Evolutionary conservation across 1,140 invertebrate species (phyloP).

Genomic region (Nephila pilipes): DNA sequence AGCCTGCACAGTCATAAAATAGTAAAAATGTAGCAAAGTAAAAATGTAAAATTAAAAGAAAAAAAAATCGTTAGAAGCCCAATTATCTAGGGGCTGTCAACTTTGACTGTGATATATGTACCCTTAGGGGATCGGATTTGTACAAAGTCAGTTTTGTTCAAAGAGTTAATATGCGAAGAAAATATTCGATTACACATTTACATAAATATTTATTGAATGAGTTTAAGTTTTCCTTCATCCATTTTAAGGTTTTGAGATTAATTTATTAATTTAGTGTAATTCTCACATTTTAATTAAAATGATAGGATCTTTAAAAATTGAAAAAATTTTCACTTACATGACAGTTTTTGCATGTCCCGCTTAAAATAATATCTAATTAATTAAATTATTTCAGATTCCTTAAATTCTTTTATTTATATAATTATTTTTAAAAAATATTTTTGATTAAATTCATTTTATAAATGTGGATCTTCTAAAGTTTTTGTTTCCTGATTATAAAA

Average conservation of each 20-base stretch:
- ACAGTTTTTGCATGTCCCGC: too few species aligned
- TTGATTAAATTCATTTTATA: too few species aligned
- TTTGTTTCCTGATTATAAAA: too few species aligned
- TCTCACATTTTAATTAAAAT: not conserved
- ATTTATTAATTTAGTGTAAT: not conserved
- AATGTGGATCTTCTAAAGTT: too few species aligned
- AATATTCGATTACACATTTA: not conserved
- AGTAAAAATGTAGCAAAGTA: not conserved
- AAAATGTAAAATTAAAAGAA: not conserved
- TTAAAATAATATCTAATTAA: too few species aligned
- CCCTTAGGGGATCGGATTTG: not conserved
- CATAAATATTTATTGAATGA: not conserved
- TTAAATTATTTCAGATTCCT: too few species aligned
- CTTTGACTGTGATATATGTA: not conserved
- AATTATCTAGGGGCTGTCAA: not conserved
- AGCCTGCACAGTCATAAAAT: not conserved
- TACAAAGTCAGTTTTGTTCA: not conserved
- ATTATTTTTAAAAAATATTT: too few species aligned
- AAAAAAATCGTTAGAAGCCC: not conserved
- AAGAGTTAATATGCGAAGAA: not conserved
- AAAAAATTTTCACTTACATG: too few species aligned
- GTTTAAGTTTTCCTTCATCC: not conserved
- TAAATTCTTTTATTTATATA: too few species aligned
- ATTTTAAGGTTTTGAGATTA: not conserved
- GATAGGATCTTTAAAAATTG: too few species aligned